Conservation (phyloP, 2,113 vertebrate genomes). For the Callipepla squamata region DNA sequence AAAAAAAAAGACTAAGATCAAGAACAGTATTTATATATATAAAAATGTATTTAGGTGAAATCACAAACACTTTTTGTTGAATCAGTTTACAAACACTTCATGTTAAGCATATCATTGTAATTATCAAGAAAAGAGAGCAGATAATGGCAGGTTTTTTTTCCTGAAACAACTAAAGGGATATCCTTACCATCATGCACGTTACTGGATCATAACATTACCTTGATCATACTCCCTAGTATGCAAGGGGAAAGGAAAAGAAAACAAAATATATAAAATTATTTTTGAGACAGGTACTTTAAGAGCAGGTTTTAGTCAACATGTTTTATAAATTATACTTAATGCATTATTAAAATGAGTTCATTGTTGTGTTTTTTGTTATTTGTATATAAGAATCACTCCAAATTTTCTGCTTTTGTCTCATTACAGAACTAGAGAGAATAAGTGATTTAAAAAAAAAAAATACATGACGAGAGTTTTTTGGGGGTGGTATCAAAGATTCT, state of each 20-base stretch:
- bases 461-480: not conserved
- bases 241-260: constrained; percentile 46
- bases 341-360: not conserved
- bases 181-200: constrained; percentile 41
- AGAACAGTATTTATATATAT: constrained; percentile 49
- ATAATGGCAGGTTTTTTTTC: constrained; percentile 10
- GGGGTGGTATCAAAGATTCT: not conserved
- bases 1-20: not conserved
- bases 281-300: not conserved
- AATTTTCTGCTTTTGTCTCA: not conserved
- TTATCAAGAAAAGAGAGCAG: constrained; percentile 37
- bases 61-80: constrained; percentile 53
- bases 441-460: not conserved
- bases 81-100: constrained; percentile 67
- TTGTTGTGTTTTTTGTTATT: not conserved
- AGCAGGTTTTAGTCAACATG: not conserved
- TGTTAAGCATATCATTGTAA: constrained; percentile 51
- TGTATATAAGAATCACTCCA: not conserved
- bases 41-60: constrained; percentile 71
- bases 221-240: constrained; percentile 29
- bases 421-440: not conserved
- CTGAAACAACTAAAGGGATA: constrained; percentile 52
- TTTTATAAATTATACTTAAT: not conserved
- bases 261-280: not conserved
- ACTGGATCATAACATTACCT: constrained; percentile 55